These are phyloP conservation scores for Tinamus major DNA, from an alignment of 2,797 vertebrate species.

Conservation along the genomic window DNA sequence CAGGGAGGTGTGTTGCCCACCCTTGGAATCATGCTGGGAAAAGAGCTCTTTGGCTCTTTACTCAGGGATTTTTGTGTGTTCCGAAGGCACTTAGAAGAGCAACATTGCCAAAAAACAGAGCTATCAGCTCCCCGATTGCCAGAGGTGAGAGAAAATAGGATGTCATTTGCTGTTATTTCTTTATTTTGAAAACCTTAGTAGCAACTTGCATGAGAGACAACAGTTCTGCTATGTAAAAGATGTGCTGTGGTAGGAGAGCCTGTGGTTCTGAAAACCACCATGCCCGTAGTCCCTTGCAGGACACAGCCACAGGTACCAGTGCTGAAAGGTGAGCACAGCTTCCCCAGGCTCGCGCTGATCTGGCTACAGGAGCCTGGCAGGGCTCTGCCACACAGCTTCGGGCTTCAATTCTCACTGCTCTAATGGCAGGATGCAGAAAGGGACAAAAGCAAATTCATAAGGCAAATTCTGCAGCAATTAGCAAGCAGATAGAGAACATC, in stretches of 20 bases:
- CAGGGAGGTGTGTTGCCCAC: not conserved
- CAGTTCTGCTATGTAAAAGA: not conserved
- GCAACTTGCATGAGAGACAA: not conserved
- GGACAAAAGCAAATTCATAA: constrained; percentile 45
- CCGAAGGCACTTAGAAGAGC: not conserved
- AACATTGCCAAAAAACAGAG: not conserved
- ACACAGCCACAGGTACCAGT: not conserved
- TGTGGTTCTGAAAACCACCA: not conserved
- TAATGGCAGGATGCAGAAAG: constrained; percentile 20
- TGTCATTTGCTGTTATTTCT: not conserved
- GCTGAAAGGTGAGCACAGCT: constrained; percentile 43
- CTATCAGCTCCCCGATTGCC: not conserved
- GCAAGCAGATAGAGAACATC: constrained; percentile 38
- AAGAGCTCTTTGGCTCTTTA: not conserved
- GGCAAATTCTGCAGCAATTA: constrained; percentile 63
- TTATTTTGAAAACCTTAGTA: not conserved
- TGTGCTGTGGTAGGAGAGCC: not conserved
- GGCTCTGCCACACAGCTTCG: constrained; percentile 46
- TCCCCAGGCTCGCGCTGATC: constrained; percentile 20
- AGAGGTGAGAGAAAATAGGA: not conserved
- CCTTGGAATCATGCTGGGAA: not conserved
- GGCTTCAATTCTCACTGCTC: constrained; percentile 10
- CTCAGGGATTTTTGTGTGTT: not conserved
- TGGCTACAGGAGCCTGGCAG: not conserved
- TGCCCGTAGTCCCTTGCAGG: not conserved